Base-by-base conservation (phyloP, 53 echinoderm and acorn worm genomes). In the Arbacia lixula region DNA sequence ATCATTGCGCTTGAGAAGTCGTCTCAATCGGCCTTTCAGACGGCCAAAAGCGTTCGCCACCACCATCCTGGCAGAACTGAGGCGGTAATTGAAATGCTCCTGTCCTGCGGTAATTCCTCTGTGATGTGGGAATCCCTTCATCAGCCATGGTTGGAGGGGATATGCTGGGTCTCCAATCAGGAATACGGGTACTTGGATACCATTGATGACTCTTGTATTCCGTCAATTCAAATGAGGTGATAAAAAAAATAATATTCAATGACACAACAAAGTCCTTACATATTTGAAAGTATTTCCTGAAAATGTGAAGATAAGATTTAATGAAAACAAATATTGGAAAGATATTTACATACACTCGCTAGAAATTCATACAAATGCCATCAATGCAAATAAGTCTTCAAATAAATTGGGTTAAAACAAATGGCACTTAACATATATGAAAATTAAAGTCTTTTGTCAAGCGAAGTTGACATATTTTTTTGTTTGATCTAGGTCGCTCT, bases 161-260 rank as follows among this genome's bases (percentile, higher is more conserved):
- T 93, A 93, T 20, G 93, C 90, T 1, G 93, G 88, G 27, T 93
- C 93, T 17, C 90, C 93, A 26, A 93, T 16, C 2, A 90, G 46
- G 9, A 65, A 38, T 1, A 93, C 68, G 0, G 93, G 93, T 0
- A 93, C 76, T 11, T 87, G 82, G 8, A 66, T 32, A 14, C 71
- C 88, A n/a, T 79, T 51, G 35, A 93, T 87, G 14, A 32, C n/a
- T 20, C 35, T 19, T 11, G 14, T 76, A 17, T 55, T 36, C 76
- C 56, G 36, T 31, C 5, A n/a, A 4, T 20, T 37, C 0, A 40
- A 68, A 68, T 0, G 21, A 68, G 68, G 19, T 67, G 72, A 83
- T 81, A 34, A 86, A n/a, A 62, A 29, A 4, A 62, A 5, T 62
- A 27, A 62, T 27, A 62, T 30, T 17, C 29, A 62, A 20, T 20